phyloP scores from a whole-genome alignment of 2,113 vertebrate genomes.

The Callorhinus ursinus region DNA sequence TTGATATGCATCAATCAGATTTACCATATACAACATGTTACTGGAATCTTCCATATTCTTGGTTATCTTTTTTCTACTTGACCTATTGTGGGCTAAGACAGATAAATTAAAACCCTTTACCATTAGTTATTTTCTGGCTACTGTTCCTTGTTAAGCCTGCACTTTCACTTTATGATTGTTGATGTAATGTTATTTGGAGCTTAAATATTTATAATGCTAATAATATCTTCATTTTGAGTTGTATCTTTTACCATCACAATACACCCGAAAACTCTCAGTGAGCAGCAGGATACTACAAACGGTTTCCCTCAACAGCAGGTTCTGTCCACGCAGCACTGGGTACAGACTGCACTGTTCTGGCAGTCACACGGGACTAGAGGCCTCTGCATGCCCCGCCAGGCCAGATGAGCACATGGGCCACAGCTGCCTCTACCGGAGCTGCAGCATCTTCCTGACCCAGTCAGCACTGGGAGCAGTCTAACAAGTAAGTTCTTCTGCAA shows the following conservation, averaged over 20 bases:
- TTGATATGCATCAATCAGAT: not conserved
- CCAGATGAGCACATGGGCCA: not conserved
- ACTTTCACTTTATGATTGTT: not conserved
- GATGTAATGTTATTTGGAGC: not conserved
- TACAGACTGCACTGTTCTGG: not conserved
- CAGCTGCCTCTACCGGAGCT: not conserved
- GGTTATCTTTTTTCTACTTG: not conserved
- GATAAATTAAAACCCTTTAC: not conserved
- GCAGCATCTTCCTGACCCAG: conserved; percentile 77
- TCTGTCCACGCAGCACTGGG: not conserved
- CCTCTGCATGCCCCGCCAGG: not conserved
- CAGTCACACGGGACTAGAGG: not conserved
- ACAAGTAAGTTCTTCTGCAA: not conserved
- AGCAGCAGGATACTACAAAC: not conserved
- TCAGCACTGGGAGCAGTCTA: conserved; percentile 81
- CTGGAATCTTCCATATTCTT: not conserved
- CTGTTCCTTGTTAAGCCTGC: not conserved
- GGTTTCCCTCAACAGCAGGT: not conserved
- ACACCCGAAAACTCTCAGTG: not conserved
- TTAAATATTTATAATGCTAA: not conserved
- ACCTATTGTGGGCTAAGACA: not conserved
- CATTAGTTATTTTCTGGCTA: conserved; percentile 32
- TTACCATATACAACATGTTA: not conserved
- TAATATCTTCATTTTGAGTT: conserved; percentile 21
- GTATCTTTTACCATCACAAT: not conserved